Evolutionary conservation across 2,113 vertebrate genomes (phyloP), one percentile per base, ranked within the genome.

Genomic region (Ceuthmochares aereus): DNA sequence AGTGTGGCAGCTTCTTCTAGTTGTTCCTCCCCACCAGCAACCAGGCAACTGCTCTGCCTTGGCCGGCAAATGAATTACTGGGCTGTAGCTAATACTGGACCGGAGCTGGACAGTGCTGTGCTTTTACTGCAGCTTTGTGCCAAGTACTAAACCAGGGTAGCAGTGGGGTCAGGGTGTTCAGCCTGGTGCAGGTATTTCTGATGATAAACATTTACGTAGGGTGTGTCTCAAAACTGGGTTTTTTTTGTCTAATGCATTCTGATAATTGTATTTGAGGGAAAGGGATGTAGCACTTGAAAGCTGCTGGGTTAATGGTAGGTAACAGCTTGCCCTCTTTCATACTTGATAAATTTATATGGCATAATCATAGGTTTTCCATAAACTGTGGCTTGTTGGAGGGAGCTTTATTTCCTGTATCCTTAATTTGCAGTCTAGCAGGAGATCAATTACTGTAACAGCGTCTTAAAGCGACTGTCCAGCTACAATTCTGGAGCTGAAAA

Each of bases 111-210:
- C 18, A 0, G 29, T 3, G n/a, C 54, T 32, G 51, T 12, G 42
- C 42, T 22, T 8, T 10, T 18, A 2, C 58, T 51, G 34, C 63
- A n/a, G n/a, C n/a, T n/a, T 22, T 15, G 42, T 10, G 45, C 70
- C 66, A 10, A 5, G 34, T 5, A 18, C 16, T 16, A 1, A 0
- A 5, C 6, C 14, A 8, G 62, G 11, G 30, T 0, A 12, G 30
- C 84, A 29, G 26, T 1, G 14, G n/a, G 16, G 34, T 22, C 30
- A 0, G 64, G 12, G 9, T 9, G 30, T 14, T 29, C 63, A 25
- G 13, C n/a, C 10, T 29, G 45, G 12, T 16, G n/a, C 40, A 15
- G 59, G 45, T 10, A 17, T 26, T 54, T 20, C 17, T 10, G 2
- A 7, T 3, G 26, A 17, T 5, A 14, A 52, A 43, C 13, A 7